Evolutionary conservation across 2,797 vertebrate genomes (phyloP).

Genomic region (Anguilla anguilla): DNA sequence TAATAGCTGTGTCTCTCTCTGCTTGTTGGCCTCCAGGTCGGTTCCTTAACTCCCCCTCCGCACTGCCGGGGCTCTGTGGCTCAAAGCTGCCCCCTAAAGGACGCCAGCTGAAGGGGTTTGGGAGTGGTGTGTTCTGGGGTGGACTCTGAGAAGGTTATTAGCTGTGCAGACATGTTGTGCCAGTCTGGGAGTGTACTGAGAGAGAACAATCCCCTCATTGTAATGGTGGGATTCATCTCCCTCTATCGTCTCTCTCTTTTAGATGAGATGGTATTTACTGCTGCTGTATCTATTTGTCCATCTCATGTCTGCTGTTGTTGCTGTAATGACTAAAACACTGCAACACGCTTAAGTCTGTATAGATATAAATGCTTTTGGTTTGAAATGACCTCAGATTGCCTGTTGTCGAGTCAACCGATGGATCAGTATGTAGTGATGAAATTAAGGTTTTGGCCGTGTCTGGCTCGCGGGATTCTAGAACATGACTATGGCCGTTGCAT

Average conservation of each 20-base stretch:
- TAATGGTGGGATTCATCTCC: slow-evolving; percentile 12
- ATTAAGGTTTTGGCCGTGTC: not conserved
- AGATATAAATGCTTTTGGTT: not conserved
- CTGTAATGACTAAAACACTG: not conserved
- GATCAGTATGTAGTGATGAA: not conserved
- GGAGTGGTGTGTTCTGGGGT: too few species aligned
- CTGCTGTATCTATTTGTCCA: not conserved
- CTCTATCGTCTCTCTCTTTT: slow-evolving; percentile 1
- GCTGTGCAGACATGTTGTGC: slow-evolving; percentile 10
- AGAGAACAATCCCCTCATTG: not conserved
- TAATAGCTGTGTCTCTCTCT: not conserved
- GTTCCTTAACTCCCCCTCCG: not conserved
- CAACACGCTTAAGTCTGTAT: not conserved
- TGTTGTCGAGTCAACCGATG: not conserved
- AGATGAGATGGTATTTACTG: not conserved
- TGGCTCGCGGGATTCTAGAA: not conserved
- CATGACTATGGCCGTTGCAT: not conserved
- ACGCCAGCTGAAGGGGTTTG: not conserved
- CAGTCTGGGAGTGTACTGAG: not conserved
- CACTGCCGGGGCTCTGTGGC: not conserved
- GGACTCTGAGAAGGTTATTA: not conserved
- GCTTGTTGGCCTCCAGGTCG: not conserved
- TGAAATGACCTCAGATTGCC: not conserved
- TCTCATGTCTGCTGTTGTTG: not conserved
- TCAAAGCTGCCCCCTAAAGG: not conserved